phyloP scores from a whole-genome alignment of 2,797 vertebrate species.

The Ptychobarbus kaznakovi region DNA sequence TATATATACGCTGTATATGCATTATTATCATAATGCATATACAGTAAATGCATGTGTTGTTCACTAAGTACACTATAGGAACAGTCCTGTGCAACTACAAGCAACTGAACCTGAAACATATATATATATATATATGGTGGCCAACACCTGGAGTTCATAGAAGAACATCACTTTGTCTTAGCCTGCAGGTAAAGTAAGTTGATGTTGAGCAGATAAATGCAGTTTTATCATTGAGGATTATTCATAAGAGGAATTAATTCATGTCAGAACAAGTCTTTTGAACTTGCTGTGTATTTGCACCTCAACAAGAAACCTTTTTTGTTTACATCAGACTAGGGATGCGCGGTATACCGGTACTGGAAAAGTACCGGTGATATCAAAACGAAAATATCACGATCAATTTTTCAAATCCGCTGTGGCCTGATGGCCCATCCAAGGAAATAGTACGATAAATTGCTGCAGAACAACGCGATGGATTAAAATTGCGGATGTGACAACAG shows the following conservation, averaged over 20 bases:
- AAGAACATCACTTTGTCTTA: not conserved
- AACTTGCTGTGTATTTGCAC: not conserved
- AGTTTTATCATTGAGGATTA: not conserved
- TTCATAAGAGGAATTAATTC: not conserved
- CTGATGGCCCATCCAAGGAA: too few species aligned
- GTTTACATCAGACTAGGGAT: too few species aligned
- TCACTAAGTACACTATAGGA: not conserved
- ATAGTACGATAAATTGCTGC: too few species aligned
- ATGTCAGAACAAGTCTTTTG: not conserved
- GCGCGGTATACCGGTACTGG: too few species aligned
- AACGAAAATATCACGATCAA: too few species aligned
- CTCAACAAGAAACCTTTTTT: not conserved
- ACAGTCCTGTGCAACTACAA: not conserved
- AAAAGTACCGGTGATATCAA: too few species aligned
- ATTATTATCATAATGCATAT: not conserved
- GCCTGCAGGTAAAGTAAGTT: not conserved
- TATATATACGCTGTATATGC: too few species aligned
- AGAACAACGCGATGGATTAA: too few species aligned
- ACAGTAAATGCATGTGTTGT: not conserved
- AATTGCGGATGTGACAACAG: too few species aligned
- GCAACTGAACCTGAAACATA: not conserved
- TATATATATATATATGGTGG: too few species aligned
- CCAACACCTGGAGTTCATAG: not conserved
- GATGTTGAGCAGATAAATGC: not conserved
- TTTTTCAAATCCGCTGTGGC: too few species aligned